These are phyloP conservation scores for Formica exsecta DNA, from an alignment of 1,140 invertebrate species.

Conservation along the genomic window DNA sequence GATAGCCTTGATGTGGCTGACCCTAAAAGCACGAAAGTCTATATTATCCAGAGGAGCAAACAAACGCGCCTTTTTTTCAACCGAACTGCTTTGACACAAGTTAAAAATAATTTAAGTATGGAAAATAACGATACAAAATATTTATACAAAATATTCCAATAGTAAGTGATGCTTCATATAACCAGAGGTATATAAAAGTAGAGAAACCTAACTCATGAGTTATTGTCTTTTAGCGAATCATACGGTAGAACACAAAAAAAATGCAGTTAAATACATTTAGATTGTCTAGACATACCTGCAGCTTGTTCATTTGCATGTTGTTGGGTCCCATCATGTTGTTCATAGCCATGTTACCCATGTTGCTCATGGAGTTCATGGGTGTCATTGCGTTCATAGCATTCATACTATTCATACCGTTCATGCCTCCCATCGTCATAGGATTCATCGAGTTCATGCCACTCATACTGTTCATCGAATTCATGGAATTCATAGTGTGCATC, in stretches of 20 bases:
- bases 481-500: slow-evolving; percentile 82
- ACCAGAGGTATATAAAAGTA: neutral
- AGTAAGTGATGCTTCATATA: neutral
- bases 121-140: neutral
- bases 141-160: neutral
- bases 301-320: slow-evolving; percentile 86
- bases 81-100: neutral
- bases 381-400: slow-evolving; percentile 85
- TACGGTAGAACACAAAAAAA: neutral
- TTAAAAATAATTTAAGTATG: neutral
- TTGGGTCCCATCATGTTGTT: slow-evolving; percentile 89
- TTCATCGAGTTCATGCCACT: slow-evolving; percentile 85
- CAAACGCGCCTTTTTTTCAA: neutral
- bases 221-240: neutral
- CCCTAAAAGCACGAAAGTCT: slow-evolving; percentile 61
- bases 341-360: slow-evolving; percentile 90
- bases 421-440: slow-evolving; percentile 88
- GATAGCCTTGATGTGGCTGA: slow-evolving; percentile 81
- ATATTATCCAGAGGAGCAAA: neutral
- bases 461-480: slow-evolving; percentile 86
- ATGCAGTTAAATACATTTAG: neutral
- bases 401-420: slow-evolving; percentile 77
- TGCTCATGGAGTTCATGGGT: slow-evolving; percentile 89
- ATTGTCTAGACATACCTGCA: slow-evolving; percentile 85
- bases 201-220: neutral